Base-by-base conservation (phyloP, 2,888 invertebrate genomes). In the Chalcosyrphus nemorum region DNA sequence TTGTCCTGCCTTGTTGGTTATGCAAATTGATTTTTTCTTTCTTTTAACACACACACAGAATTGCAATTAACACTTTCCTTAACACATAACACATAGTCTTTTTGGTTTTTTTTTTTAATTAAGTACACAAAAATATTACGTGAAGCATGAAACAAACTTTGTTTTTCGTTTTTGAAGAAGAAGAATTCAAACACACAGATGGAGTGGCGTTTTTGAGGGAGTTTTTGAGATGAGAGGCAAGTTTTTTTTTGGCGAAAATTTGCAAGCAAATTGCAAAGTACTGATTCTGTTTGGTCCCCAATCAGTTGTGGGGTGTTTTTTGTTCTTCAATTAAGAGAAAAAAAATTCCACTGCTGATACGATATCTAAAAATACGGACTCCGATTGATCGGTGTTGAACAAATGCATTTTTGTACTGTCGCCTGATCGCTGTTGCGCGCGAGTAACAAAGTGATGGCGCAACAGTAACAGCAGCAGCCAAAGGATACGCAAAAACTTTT, bases 361-460 rank as follows among this genome's bases (percentile, higher is more conserved):
- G 63, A 45, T 74, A 63, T 84, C 82, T 84, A 84, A 84, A 84
- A 84, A 84, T 84, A 84, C 78, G 68, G 63, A 52, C 35, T 56
- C 63, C 82, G 74, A 84, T 84, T 70, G 82, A 84, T 84, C 78
- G 50, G 63, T 78, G 63, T 15, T 84, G 78, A 84, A 66, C 32
- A 75, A 86, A 47, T 70, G 81, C 81, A 82, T 82, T 77, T 72
- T 72, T 66, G 50, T 63, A 57, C 50, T 68, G 50, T 61, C 52
- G 21, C 35, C 75, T 21, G 43, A 50, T 77, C 52, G 76, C 59
- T 24, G 78, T 77, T 66, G 86, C 86, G 68, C 63, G 86, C 86
- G 68, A 81, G 86, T 87, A 86, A 87, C 88, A 87, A 87, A 88
- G 87, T 59, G 9, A 54, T 87, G 87, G 88, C 88, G 86, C 87